phyloP scores from a whole-genome alignment of 2,888 invertebrate species.

The Pyralis farinalis region DNA sequence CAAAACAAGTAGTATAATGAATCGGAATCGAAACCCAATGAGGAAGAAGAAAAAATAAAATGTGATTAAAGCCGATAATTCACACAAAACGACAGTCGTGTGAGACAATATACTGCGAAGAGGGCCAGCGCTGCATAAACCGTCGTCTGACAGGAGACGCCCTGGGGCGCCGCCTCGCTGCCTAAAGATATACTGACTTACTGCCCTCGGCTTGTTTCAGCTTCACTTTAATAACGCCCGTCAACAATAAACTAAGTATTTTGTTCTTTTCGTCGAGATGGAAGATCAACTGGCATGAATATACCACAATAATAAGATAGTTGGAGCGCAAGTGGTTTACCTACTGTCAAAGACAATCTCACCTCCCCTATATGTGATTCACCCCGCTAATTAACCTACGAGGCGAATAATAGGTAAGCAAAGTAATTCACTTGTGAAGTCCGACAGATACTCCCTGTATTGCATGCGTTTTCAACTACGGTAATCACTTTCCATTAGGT shows the following conservation, averaged over 20 bases:
- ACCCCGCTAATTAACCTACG: no score
- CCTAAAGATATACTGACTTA: constrained; percentile 42
- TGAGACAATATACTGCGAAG: constrained; percentile 46
- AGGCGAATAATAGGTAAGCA: no score
- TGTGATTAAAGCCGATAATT: constrained; percentile 53
- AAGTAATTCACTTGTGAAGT: no score
- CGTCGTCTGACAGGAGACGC: constrained; percentile 51
- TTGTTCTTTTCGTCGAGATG: no score
- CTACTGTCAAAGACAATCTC: background rate
- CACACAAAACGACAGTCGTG: constrained; percentile 39
- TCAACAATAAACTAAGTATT: no score
- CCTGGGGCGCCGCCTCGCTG: constrained; percentile 43
- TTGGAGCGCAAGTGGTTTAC: background rate
- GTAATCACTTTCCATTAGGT: no score
- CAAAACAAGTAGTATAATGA: constrained; percentile 14
- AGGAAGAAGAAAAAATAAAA: constrained; percentile 37
- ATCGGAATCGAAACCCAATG: constrained; percentile 31
- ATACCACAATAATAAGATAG: no score
- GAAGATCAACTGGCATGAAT: no score
- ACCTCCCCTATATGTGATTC: no score
- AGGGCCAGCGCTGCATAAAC: constrained; percentile 52
- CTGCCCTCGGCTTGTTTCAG: constrained; percentile 23
- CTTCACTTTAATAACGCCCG: no score
- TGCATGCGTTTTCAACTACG: no score
- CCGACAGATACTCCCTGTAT: no score